Base-by-base conservation (phyloP, 2,888 invertebrate species). In the Cantharis rufa region DNA sequence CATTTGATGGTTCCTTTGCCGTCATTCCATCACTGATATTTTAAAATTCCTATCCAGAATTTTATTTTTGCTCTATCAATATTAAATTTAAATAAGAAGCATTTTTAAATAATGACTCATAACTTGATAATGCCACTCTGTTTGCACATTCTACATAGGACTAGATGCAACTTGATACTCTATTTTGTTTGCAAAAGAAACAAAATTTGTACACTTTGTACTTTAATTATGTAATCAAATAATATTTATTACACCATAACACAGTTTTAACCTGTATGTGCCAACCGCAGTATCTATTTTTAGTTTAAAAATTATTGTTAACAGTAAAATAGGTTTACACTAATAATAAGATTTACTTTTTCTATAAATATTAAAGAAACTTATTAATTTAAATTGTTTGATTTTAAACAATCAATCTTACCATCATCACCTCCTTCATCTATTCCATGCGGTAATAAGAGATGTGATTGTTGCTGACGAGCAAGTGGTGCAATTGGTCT, bases 391-490 rank as follows among this genome's bases (percentile, higher is more conserved):
- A 32, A 69, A 18, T n/a, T 27, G 2, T 27, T 27, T 3, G 28
- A 16, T 10, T 70, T 27, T 3, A 70, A 21, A 18, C 28, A 66
- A 28, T 66, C 10, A 69, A 69, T 28, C 72, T 63, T 77, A 83
- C 89, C 86, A 81, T 94, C 94, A 85, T 94, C 94, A 13, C 91
- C 91, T 11, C 91, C 91, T 81, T 93, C 93, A 85, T 92, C 93
- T 78, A 90, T 90, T 32, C 90, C 89, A 80, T 90, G 90, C 63
- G 90, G 89, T 81, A 90, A 82, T 62, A 90, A 84, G 76, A 91
- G 86, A 83, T 89, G 89, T 16, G 88, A 87, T 78, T 89, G 90
- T 61, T 89, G 89, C 75, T 88, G 90, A 61, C 90, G 86, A 27
- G 89, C 89, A 82, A 91, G 87, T 0, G 91, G 90, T 15, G 90